These are phyloP conservation scores for Platysternon megacephalum DNA, from an alignment of 2,113 vertebrate genomes.

Conservation along the genomic window DNA sequence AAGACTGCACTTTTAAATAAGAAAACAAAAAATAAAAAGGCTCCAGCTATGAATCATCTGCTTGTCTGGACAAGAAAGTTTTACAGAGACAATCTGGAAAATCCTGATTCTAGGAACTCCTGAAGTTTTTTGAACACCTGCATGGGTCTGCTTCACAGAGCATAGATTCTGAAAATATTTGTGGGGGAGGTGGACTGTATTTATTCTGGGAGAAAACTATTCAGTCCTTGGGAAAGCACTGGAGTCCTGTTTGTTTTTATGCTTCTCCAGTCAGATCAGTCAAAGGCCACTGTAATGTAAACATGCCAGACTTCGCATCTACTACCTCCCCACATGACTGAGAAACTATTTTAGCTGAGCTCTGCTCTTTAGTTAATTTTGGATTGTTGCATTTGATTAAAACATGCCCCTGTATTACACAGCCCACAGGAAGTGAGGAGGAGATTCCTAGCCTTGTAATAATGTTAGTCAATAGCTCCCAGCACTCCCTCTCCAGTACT, in stretches of 20 bases:
- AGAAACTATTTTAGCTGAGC: slow-evolving; percentile 50
- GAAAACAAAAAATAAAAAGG: background rate
- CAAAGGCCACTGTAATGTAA: slow-evolving; percentile 28
- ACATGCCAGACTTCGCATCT: slow-evolving; percentile 24
- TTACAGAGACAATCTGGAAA: background rate
- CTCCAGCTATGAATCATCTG: background rate
- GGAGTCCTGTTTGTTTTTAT: slow-evolving; percentile 36
- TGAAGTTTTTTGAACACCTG: background rate
- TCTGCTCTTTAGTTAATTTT: slow-evolving; percentile 2
- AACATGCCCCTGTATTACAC: slow-evolving; percentile 13
- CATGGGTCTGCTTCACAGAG: background rate
- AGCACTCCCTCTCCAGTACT: slow-evolving; percentile 5
- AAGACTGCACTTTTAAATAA: background rate
- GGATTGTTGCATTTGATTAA: slow-evolving; percentile 50
- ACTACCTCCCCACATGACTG: slow-evolving; percentile 27
- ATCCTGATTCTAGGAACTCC: background rate
- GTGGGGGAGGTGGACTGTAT: background rate
- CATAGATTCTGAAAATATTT: background rate
- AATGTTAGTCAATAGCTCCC: slow-evolving; percentile 42
- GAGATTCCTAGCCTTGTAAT: slow-evolving; percentile 30
- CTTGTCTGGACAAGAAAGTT: background rate
- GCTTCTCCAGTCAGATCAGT: slow-evolving; percentile 38
- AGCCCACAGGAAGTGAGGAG: slow-evolving; percentile 56
- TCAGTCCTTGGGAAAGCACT: slow-evolving; percentile 7
- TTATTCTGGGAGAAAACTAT: background rate